phyloP scores from a whole-genome alignment of 2,113 vertebrate genomes.

The Aix galericulata region DNA sequence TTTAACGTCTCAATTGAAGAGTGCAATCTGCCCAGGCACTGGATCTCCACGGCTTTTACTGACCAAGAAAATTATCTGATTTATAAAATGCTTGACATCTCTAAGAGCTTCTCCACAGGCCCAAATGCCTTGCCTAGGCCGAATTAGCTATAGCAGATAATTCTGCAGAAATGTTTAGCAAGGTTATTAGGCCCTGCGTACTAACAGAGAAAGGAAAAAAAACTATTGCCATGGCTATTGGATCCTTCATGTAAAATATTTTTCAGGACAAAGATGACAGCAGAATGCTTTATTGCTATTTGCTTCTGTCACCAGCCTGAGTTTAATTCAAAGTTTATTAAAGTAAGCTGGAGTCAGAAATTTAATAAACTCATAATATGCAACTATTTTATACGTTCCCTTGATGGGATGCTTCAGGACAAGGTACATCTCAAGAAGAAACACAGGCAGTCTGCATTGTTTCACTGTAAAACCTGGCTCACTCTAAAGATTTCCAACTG shows the following conservation, averaged over 20 bases:
- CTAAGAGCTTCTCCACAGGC: conserved; percentile 22
- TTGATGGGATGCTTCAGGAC: neutral
- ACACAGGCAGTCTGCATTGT: neutral
- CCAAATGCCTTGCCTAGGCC: neutral
- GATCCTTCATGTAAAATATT: neutral
- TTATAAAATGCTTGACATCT: conserved; percentile 39
- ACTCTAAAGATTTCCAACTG: neutral
- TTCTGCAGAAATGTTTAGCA: conserved; percentile 35
- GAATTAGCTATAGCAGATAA: neutral
- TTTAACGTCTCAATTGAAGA: conserved; percentile 40
- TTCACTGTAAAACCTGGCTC: neutral
- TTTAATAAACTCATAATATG: neutral
- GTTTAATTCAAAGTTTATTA: conserved; percentile 4
- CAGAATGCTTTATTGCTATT: neutral
- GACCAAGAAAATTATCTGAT: conserved; percentile 50
- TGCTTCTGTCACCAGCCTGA: neutral
- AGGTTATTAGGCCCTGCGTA: conserved; percentile 16
- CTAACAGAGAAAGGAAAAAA: neutral
- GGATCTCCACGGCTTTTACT: conserved; percentile 24
- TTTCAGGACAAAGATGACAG: neutral
- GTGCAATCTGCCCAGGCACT: conserved; percentile 20
- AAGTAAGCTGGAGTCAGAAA: neutral
- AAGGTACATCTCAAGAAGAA: neutral
- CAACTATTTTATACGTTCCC: neutral
- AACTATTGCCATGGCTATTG: neutral